Evolutionary conservation across 2,888 invertebrate species (phyloP).

Genomic region (Lathronympha strigana): DNA sequence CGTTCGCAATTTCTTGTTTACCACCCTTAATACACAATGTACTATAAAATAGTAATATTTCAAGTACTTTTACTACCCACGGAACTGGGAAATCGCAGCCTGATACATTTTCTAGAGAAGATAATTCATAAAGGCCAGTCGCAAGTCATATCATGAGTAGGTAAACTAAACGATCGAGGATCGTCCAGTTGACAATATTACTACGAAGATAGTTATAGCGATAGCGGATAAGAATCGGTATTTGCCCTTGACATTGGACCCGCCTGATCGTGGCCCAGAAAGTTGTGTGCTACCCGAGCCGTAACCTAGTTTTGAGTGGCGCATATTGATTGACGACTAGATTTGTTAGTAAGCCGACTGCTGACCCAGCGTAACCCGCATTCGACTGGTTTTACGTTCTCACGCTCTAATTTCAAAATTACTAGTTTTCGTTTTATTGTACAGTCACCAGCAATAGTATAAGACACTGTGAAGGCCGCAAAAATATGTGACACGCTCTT

Average conservation of each 20-base stretch:
- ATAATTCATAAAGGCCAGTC: too few species aligned
- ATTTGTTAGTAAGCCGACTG: conserved; percentile 21
- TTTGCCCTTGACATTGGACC: conserved; percentile 20
- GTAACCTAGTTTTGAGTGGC: conserved; percentile 22
- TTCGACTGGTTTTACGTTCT: neutral
- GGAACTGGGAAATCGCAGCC: too few species aligned
- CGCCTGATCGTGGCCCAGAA: conserved; percentile 28
- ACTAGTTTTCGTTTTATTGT: neutral
- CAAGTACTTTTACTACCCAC: too few species aligned
- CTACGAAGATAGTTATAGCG: neutral
- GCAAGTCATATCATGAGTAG: too few species aligned
- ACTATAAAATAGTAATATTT: too few species aligned
- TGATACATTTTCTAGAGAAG: too few species aligned
- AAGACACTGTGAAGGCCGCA: too few species aligned
- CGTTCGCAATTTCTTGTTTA: too few species aligned
- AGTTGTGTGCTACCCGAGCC: conserved; percentile 6
- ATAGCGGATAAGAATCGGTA: neutral
- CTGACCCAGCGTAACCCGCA: conserved; percentile 11
- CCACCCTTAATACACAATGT: too few species aligned
- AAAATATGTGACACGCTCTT: too few species aligned
- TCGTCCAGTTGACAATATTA: neutral
- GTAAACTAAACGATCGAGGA: neutral
- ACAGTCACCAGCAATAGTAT: too few species aligned
- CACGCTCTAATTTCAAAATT: neutral
- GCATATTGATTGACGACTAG: conserved; percentile 19